These are phyloP conservation scores for Salminus brasiliensis DNA, from an alignment of 2,113 vertebrate species.

Conservation along the genomic window DNA sequence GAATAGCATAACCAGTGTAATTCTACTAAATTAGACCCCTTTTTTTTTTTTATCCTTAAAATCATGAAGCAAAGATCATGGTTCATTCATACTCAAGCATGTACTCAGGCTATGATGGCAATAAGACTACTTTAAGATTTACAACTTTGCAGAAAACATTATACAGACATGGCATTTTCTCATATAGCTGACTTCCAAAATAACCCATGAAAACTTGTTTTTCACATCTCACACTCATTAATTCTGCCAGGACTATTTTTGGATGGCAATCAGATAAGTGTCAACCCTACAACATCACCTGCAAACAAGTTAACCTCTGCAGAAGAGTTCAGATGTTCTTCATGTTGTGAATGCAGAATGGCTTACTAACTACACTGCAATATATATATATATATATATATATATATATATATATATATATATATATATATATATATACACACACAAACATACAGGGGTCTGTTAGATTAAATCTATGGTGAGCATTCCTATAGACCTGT, in stretches of 20 bases:
- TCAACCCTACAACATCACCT: neutral
- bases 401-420: too few relatives aligned
- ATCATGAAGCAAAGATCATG: neutral
- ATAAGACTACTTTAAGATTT: neutral
- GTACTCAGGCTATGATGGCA: neutral
- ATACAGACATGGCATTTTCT: neutral
- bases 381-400: too few relatives aligned
- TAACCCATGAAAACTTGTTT: neutral
- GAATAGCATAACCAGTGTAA: slow-evolving; percentile 18
- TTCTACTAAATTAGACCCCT: slow-evolving; percentile 18
- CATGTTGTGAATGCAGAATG: neutral
- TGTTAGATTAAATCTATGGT: too few relatives aligned
- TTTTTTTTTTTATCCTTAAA: slow-evolving; percentile 8
- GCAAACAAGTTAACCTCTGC: neutral
- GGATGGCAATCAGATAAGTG: neutral
- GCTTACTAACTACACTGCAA: too few relatives aligned
- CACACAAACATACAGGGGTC: too few relatives aligned
- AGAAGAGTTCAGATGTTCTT: neutral
- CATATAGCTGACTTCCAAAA: neutral
- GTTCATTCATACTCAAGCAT: neutral
- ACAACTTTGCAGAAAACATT: neutral
- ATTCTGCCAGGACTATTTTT: neutral
- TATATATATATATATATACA: too few relatives aligned
- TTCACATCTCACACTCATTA: neutral
- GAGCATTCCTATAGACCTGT: too few relatives aligned